Evolutionary conservation across 2,797 vertebrate species (phyloP).

Genomic region (Micromesistius poutassou): DNA sequence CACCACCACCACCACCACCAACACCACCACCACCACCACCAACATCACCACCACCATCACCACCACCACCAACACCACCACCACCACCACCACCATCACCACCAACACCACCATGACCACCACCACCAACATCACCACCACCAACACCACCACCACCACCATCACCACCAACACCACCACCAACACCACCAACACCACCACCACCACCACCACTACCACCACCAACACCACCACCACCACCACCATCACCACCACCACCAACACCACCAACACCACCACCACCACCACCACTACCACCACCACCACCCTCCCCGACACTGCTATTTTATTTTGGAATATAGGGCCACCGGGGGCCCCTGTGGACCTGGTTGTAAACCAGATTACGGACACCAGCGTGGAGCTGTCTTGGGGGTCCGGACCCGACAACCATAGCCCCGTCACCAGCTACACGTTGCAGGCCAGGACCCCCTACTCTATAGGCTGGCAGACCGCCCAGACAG

Average conservation of each 20-base stretch:
- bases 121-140: neutral
- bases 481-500: slow-evolving; percentile 84
- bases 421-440: slow-evolving; percentile 85
- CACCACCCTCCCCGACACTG: neutral
- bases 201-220: too few relatives aligned
- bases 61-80: too few relatives aligned
- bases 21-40: too few relatives aligned
- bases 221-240: neutral
- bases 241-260: neutral
- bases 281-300: too few relatives aligned
- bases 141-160: neutral
- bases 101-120: too few relatives aligned
- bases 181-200: too few relatives aligned
- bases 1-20: neutral
- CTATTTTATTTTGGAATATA: slow-evolving; percentile 37
- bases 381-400: slow-evolving; percentile 79
- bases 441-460: slow-evolving; percentile 79
- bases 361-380: slow-evolving; percentile 74
- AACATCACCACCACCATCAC: too few relatives aligned
- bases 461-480: slow-evolving; percentile 84
- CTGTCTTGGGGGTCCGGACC: slow-evolving; percentile 79
- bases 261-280: neutral
- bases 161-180: too few relatives aligned
- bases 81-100: too few relatives aligned
- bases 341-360: slow-evolving; percentile 84